Conservation (phyloP, 2,888 invertebrate genomes). For the Aphidoletes aphidimyza region DNA sequence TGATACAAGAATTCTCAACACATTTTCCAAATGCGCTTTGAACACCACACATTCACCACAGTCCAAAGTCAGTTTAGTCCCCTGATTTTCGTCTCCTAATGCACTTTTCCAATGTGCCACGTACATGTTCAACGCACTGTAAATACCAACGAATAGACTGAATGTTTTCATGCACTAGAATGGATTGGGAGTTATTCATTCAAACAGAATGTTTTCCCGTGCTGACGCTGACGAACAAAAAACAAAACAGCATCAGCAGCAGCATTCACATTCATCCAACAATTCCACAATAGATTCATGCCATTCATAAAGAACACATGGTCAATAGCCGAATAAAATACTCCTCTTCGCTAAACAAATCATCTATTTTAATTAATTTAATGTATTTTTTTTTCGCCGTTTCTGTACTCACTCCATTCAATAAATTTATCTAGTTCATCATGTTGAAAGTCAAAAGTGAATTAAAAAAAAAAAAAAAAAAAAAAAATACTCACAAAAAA, state of each 20-base stretch:
- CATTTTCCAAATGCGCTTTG: not conserved
- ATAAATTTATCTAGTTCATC: not conserved
- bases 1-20: too few relatives aligned
- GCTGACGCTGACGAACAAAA: constrained; percentile 19
- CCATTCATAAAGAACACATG: constrained; percentile 10
- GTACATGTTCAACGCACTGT: not conserved
- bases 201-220: constrained; percentile 1
- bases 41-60: not conserved
- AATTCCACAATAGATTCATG: not conserved
- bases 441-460: not conserved
- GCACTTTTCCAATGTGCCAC: not conserved
- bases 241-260: not conserved
- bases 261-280: not conserved
- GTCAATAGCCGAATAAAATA: not conserved
- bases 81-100: not conserved
- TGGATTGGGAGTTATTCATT: not conserved
- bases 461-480: not conserved
- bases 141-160: not conserved
- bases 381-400: not conserved
- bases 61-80: not conserved
- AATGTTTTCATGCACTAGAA: constrained; percentile 1
- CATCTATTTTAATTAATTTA: constrained; percentile 53
- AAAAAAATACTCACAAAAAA: constrained; percentile 8
- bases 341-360: not conserved
- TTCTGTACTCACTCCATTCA: not conserved